phyloP scores from a whole-genome alignment of 2,113 vertebrate species.

The Phrynosoma platyrhinos region DNA sequence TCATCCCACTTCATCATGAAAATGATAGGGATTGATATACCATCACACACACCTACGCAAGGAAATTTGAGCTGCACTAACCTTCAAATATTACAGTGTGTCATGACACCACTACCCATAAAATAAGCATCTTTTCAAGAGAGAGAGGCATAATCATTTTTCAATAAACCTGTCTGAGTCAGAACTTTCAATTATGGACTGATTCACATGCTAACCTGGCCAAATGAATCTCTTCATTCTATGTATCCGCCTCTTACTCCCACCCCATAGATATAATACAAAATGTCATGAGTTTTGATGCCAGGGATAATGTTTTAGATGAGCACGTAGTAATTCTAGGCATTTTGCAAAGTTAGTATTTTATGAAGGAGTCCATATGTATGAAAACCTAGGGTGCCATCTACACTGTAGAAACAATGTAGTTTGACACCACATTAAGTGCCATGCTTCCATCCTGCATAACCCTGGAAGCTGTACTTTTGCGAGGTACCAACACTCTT shows the following conservation, averaged over 20 bases:
- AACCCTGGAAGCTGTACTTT: too few species aligned
- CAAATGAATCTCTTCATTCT: not conserved
- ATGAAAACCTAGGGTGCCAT: too few species aligned
- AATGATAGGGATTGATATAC: slow-evolving; percentile 18
- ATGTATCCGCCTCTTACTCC: too few species aligned
- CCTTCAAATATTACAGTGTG: not conserved
- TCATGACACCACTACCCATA: not conserved
- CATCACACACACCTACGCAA: slow-evolving; percentile 15
- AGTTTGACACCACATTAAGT: too few species aligned
- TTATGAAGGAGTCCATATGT: not conserved
- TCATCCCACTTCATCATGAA: not conserved
- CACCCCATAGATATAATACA: not conserved
- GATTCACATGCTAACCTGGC: not conserved
- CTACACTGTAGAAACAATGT: too few species aligned
- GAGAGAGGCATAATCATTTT: slow-evolving; percentile 10
- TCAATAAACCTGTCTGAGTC: slow-evolving; percentile 14
- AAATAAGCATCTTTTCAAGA: not conserved
- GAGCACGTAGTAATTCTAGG: not conserved
- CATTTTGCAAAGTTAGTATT: not conserved
- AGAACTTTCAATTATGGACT: not conserved
- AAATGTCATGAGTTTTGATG: not conserved
- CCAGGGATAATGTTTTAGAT: not conserved
- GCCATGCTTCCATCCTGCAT: too few species aligned
- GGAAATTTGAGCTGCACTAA: not conserved
- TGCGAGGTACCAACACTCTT: too few species aligned